Evolutionary conservation across 2,797 vertebrate species (phyloP).

Genomic region (Acomys russatus): DNA sequence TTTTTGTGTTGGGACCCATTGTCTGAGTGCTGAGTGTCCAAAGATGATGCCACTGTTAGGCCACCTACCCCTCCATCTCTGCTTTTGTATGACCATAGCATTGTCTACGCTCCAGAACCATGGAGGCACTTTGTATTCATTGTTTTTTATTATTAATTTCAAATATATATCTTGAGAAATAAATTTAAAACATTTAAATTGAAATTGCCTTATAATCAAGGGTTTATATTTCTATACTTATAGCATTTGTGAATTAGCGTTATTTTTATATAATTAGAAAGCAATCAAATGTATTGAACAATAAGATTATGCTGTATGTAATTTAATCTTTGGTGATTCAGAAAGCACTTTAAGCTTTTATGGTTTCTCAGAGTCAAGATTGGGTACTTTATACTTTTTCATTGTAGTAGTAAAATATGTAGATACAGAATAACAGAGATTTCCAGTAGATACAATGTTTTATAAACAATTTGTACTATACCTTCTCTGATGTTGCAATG

Average conservation of each 20-base stretch:
- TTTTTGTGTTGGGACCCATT: not conserved
- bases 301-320: constrained; percentile 59
- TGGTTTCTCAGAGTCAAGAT: constrained; percentile 54
- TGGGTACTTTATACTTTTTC: constrained; percentile 60
- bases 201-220: constrained; percentile 19
- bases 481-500: constrained; percentile 1
- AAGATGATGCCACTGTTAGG: not conserved
- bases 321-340: constrained; percentile 74
- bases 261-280: constrained; percentile 67
- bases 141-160: constrained; percentile 38
- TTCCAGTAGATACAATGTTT: constrained; percentile 40
- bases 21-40: not conserved
- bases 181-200: constrained; percentile 52
- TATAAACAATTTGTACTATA: constrained; percentile 2
- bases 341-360: constrained; percentile 71
- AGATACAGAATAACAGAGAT: constrained; percentile 53
- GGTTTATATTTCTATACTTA: not conserved
- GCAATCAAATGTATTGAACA: constrained; percentile 53
- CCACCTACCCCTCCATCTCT: not conserved
- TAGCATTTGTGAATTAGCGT: not conserved
- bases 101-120: not conserved
- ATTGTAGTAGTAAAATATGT: constrained; percentile 56
- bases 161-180: constrained; percentile 28
- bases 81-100: not conserved
- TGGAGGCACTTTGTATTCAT: not conserved